Evolutionary conservation across 2,888 invertebrate genomes (phyloP).

Genomic region (Ophonus ardosiacus): DNA sequence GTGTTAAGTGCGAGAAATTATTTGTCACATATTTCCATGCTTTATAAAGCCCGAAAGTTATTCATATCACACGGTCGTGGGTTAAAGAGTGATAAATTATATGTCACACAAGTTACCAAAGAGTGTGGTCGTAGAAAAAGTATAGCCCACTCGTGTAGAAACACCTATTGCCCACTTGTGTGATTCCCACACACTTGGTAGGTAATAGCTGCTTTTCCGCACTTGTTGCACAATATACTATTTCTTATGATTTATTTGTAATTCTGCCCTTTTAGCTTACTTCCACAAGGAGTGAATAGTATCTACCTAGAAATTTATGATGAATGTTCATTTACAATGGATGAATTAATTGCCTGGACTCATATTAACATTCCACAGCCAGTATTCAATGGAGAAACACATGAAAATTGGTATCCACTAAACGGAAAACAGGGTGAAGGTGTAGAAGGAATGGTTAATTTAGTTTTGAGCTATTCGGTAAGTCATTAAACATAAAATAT

Average conservation of each 20-base stretch:
- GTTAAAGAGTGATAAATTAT: too few species aligned
- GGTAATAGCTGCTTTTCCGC: too few species aligned
- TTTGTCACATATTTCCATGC: too few species aligned
- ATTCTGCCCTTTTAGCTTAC: slow-evolving; percentile 78
- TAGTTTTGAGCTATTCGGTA: slow-evolving; percentile 90
- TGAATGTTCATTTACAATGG: slow-evolving; percentile 97
- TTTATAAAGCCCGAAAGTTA: too few species aligned
- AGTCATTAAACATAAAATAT: slow-evolving; percentile 70
- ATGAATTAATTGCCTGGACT: slow-evolving; percentile 96
- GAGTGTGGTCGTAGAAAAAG: too few species aligned
- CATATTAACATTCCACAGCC: slow-evolving; percentile 91
- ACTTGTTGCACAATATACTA: too few species aligned
- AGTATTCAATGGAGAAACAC: slow-evolving; percentile 91
- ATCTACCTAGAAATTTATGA: slow-evolving; percentile 97
- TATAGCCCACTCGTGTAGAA: too few species aligned
- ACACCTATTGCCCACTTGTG: not conserved
- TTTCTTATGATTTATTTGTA: too few species aligned
- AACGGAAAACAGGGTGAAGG: slow-evolving; percentile 97
- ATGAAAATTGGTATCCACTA: slow-evolving; percentile 96
- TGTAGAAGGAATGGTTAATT: slow-evolving; percentile 94
- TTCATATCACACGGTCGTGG: too few species aligned
- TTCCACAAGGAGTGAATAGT: slow-evolving; percentile 92
- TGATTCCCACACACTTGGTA: too few species aligned
- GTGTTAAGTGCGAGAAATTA: too few species aligned
- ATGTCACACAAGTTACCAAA: too few species aligned